phyloP scores from a whole-genome alignment of 2,113 vertebrate species.

The Scalopus aquaticus region DNA sequence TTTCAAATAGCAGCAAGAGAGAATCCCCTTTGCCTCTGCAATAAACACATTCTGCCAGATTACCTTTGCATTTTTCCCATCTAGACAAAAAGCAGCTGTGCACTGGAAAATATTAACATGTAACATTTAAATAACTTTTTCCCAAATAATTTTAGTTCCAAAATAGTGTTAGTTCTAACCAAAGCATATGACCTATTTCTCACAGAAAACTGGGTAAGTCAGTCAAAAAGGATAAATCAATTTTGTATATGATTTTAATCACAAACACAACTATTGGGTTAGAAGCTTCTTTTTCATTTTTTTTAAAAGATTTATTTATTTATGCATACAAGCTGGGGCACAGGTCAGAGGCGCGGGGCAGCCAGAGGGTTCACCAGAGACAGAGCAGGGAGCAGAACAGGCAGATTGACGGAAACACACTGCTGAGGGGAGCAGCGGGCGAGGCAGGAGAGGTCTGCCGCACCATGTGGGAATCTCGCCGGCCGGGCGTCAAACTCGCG shows the following conservation, averaged over 20 bases:
- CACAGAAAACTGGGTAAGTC: background rate
- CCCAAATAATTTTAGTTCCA: background rate
- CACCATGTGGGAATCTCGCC: no score
- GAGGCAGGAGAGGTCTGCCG: no score
- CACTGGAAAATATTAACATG: background rate
- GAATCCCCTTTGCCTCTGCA: background rate
- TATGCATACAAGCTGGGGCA: no score
- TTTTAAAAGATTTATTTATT: no score
- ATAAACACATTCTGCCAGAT: background rate
- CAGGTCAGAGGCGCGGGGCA: no score
- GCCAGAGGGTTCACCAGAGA: no score
- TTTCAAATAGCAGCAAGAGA: background rate
- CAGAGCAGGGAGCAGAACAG: no score
- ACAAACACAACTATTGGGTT: background rate
- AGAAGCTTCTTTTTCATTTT: constrained; percentile 7
- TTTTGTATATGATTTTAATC: background rate
- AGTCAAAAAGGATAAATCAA: background rate
- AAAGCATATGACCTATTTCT: background rate
- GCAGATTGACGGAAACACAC: no score
- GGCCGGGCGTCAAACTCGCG: no score
- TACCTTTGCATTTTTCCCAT: background rate
- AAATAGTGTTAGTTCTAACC: constrained; percentile 9
- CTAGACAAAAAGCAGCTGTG: background rate
- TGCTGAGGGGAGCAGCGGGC: no score
- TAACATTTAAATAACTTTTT: background rate